Percentiles rank a stretch among this genome's conserved stretches.
phyloP scores from a whole-genome alignment of 2,888 invertebrate species.

The Hirtodrosophila alboralis region DNA sequence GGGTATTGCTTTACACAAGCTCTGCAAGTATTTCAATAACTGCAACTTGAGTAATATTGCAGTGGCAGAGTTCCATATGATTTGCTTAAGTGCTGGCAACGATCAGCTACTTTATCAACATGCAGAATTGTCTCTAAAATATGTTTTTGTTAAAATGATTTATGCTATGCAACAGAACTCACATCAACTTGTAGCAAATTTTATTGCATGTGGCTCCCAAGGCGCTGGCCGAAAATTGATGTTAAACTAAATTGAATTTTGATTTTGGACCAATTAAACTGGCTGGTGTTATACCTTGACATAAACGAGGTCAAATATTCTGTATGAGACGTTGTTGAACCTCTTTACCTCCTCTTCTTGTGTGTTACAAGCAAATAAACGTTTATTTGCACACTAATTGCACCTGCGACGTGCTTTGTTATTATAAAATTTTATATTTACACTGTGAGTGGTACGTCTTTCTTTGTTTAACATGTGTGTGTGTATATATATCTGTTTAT shows the following conservation, averaged over 20 bases:
- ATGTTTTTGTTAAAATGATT: conserved; percentile 29
- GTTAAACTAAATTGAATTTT: conserved; percentile 61
- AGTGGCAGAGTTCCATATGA: conserved; percentile 39
- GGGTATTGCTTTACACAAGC: conserved; percentile 33
- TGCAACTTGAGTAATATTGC: conserved; percentile 30
- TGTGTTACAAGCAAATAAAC: conserved; percentile 69
- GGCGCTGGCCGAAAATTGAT: conserved; percentile 22
- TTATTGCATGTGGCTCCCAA: conserved; percentile 34
- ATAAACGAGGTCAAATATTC: conserved; percentile 64
- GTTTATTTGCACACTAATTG: conserved; percentile 79
- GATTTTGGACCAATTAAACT: conserved; percentile 48
- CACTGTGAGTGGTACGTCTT: conserved; percentile 47
- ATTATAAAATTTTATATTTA: conserved; percentile 77
- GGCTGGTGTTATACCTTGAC: conserved; percentile 41
- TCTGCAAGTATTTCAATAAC: conserved; percentile 33
- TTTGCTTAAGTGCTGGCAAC: conserved; percentile 52
- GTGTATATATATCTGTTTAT: conserved; percentile 14
- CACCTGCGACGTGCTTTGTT: conserved; percentile 80
- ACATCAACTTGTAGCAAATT: conserved; percentile 45
- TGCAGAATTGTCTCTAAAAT: conserved; percentile 14
- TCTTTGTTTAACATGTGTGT: conserved; percentile 35
- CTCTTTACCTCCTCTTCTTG: conserved; percentile 12
- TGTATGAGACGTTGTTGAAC: conserved; percentile 1
- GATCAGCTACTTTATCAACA: conserved; percentile 46
- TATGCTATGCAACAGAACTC: conserved; percentile 28